Evolutionary conservation across 2,797 vertebrate species (phyloP).

Genomic region (Danio albolineatus): DNA sequence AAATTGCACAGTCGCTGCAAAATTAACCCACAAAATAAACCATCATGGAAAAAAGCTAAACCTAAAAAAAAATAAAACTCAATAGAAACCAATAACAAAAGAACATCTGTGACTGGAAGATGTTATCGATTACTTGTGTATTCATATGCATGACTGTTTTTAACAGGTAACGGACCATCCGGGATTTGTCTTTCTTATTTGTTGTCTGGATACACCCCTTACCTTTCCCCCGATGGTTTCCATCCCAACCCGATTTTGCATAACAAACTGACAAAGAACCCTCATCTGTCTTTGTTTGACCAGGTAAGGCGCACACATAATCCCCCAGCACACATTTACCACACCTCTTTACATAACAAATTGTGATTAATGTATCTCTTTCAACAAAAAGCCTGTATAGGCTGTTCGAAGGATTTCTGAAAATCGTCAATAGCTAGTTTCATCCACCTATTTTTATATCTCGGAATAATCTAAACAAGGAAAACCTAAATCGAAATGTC

Average conservation of each 20-base stretch:
- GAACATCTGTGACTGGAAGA: too few species aligned
- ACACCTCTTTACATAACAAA: slow-evolving; percentile 20
- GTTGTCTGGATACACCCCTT: slow-evolving; percentile 82
- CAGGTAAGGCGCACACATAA: slow-evolving; percentile 69
- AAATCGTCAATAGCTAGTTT: too few species aligned
- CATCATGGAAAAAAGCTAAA: too few species aligned
- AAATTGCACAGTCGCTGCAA: too few species aligned
- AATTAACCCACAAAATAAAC: too few species aligned
- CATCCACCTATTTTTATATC: too few species aligned
- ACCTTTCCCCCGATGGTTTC: slow-evolving; percentile 71
- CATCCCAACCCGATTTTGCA: slow-evolving; percentile 82
- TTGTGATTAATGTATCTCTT: background rate
- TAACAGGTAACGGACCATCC: slow-evolving; percentile 82
- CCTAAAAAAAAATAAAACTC: background rate
- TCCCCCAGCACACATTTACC: background rate
- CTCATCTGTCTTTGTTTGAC: slow-evolving; percentile 77
- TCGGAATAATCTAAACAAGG: too few species aligned
- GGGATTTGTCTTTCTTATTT: slow-evolving; percentile 85
- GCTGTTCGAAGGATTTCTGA: background rate
- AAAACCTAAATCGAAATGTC: too few species aligned
- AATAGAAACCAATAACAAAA: too few species aligned
- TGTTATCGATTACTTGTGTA: background rate
- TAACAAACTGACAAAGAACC: slow-evolving; percentile 76
- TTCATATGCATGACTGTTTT: slow-evolving; percentile 4
- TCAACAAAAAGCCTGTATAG: background rate